These are phyloP conservation scores for Crossocerus cetratus DNA, from an alignment of 2,888 invertebrate species.

Conservation along the genomic window DNA sequence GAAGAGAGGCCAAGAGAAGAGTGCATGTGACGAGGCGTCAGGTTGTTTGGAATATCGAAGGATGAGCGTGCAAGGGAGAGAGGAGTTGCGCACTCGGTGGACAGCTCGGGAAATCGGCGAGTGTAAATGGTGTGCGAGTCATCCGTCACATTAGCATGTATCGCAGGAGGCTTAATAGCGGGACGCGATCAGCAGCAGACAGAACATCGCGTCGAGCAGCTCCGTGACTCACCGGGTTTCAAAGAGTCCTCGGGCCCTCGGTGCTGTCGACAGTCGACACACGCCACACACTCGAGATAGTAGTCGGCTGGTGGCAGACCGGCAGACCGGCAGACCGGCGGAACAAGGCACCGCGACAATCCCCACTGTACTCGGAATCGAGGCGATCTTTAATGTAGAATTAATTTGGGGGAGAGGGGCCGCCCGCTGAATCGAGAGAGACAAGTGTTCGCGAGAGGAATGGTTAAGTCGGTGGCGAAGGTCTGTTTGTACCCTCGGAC, in stretches of 20 bases:
- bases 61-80: neutral
- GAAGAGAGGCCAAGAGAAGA: too few relatives aligned
- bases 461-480: neutral
- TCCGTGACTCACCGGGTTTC: constrained; percentile 42
- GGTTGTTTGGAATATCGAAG: constrained; percentile 23
- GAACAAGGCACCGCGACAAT: neutral
- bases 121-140: constrained; percentile 21
- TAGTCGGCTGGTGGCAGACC: constrained; percentile 40
- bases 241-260: constrained; percentile 28
- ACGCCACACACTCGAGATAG: constrained; percentile 43
- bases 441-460: neutral
- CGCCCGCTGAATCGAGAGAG: too few relatives aligned
- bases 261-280: constrained; percentile 3
- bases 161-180: constrained; percentile 14
- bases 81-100: constrained; percentile 1
- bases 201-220: constrained; percentile 36
- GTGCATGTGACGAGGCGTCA: neutral
- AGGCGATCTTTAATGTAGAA: neutral
- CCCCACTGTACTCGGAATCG: neutral
- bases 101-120: constrained; percentile 20
- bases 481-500: constrained; percentile 6
- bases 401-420: too few relatives aligned
- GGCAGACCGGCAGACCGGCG: too few relatives aligned
- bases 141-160: constrained; percentile 29
- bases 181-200: constrained; percentile 17